Evolutionary conservation across 2,797 vertebrate species (phyloP), one percentile per base, ranked within the genome.

Genomic region (Cacajao melanocephalus): DNA sequence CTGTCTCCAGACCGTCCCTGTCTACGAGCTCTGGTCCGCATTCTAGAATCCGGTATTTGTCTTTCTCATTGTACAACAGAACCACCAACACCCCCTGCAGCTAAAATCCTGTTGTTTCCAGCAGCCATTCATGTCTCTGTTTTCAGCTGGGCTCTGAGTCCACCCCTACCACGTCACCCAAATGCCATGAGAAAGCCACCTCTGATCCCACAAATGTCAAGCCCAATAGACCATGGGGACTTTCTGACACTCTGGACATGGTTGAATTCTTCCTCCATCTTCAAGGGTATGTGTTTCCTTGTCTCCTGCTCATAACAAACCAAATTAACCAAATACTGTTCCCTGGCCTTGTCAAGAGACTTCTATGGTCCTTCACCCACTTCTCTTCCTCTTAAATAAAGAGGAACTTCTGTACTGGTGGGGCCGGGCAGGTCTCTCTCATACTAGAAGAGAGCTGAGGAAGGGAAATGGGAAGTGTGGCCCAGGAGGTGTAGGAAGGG

Each of bases 21-120:
- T 7, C 12, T 10, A 0, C 0, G 11, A 7, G 20, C 61, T 39
- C 55, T 20, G 3, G 41, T 5, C 3, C 0, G 1, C 5, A 1
- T 12, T 44, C 58, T n/a, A 11, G 24, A 28, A 52, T 8, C 70
- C 3, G 0, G 4, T 22, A 1, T 36, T 55, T 39, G 39, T 52
- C n/a, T 30, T 67, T 67, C 7, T 76, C 36, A 19, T 3, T n/a
- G 9, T 15, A 3, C 17, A 2, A 9, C 13, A 5, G 58, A 46
- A 14, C 14, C 26, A 84, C 22, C 55, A 2, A 33, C 24, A 39
- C 7, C n/a, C 20, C 26, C 24, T 81, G 26, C 5, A 5, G 5
- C 4, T 26, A 3, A 1, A 22, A 12, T 26, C 28, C 10, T 19
- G 1, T 1, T 4, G 4, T 15, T 39, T 24, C 4, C 15, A 33